Base-by-base conservation (phyloP, 2,888 invertebrate genomes). In the Ferrisia virgata region DNA sequence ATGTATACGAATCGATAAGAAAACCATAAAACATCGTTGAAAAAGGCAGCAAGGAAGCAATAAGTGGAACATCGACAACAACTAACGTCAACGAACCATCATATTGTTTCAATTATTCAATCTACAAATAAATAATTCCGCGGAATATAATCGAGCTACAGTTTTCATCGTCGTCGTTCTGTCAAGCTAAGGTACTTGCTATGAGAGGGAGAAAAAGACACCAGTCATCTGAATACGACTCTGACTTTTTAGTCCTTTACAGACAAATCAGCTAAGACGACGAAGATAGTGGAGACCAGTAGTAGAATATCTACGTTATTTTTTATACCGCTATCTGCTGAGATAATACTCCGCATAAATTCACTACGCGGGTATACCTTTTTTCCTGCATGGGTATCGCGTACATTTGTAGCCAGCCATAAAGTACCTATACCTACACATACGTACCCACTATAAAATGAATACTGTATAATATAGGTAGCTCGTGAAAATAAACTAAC, bases 41-140 rank as follows among this genome's bases (percentile, higher is more conserved):
- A 22, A 53, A 53, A 53, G 5, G 22, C 22, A 6, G 18, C n/a
- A 40, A n/a, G n/a, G n/a, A n/a, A n/a, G n/a, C n/a, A n/a, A 6
- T 1, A 43, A 43, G 2, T 43, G n/a, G 43, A 43, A 6, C n/a
- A 43, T 2, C 3, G 43, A n/a, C 15, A 15, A 43, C 43, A 5
- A 43, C 53, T 18, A 64, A 53, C 64, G 64, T 64, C 28, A 28
- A 64, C 64, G 64, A 64, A 28, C 64, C 64, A 64, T 64, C 64
- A 64, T 2, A 64, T 5, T 28, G 13, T 1, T 9, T 64, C 64
- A 64, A 64, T 64, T 64, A 64, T 64, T 64, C 64, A 64, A 64
- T 64, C 28, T 28, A 64, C 64, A 64, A 64, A 64, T 64, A 64
- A 64, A 64, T 64, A 64, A 64, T 64, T 64, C 64, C 64, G 15